Conservation (phyloP, 2,797 vertebrate species). For the Anguilla anguilla region DNA sequence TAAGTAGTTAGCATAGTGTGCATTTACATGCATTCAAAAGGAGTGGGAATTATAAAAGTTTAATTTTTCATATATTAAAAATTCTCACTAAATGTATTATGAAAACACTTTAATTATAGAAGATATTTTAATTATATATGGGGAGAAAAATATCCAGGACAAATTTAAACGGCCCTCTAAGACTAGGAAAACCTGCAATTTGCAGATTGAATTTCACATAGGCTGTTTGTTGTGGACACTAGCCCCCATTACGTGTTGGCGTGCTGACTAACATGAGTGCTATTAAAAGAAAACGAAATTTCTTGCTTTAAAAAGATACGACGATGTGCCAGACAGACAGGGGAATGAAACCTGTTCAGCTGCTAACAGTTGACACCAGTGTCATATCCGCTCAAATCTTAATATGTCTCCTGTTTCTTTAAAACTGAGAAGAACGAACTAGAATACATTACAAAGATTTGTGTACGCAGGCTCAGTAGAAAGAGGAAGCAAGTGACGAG, state of each 20-base stretch:
- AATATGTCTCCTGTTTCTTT: background rate
- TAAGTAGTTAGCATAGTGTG: background rate
- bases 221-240: background rate
- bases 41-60: background rate
- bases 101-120: no score
- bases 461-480: background rate
- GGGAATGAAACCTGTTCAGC: background rate
- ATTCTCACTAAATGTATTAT: no score
- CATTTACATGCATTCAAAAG: background rate
- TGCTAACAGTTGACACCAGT: background rate
- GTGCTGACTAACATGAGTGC: background rate
- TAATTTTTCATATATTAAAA: background rate
- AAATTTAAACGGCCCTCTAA: no score
- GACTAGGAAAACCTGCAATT: background rate
- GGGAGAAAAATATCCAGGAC: background rate
- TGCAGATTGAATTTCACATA: background rate
- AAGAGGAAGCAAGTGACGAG: conserved; percentile 1
- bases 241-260: background rate
- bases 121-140: no score
- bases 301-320: background rate
- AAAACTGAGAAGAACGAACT: background rate
- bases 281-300: background rate
- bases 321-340: background rate
- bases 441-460: background rate
- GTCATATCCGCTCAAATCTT: background rate